Conservation (phyloP, 2,113 vertebrate genomes). For the Polypterus senegalus region DNA sequence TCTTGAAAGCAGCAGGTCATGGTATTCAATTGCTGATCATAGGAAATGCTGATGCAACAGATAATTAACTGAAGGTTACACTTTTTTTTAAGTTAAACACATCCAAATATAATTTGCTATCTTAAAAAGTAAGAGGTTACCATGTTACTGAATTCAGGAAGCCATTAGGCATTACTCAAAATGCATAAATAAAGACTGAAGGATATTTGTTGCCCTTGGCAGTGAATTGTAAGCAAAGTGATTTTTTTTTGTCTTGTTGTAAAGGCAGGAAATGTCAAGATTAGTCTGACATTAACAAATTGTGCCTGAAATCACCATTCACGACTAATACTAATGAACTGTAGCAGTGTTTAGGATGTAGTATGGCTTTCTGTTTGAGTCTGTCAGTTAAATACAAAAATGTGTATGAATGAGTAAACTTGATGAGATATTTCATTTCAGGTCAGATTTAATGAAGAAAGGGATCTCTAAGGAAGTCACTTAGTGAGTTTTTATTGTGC, state of each 20-base stretch:
- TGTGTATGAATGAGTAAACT: neutral
- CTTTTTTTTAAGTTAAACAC: too few relatives aligned
- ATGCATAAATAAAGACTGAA: neutral
- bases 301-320: neutral
- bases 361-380: neutral
- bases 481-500: too few relatives aligned
- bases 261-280: constrained; percentile 5
- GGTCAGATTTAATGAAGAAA: neutral
- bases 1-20: too few relatives aligned
- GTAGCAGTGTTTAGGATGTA: neutral
- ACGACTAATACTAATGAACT: constrained; percentile 1
- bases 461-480: too few relatives aligned
- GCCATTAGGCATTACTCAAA: too few relatives aligned
- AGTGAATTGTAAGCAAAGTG: neutral
- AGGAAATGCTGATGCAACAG: too few relatives aligned
- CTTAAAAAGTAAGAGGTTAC: too few relatives aligned
- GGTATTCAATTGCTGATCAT: too few relatives aligned
- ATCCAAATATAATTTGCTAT: too few relatives aligned
- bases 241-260: neutral
- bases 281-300: constrained; percentile 2
- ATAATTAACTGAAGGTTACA: too few relatives aligned
- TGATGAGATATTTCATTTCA: neutral
- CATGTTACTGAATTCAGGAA: too few relatives aligned
- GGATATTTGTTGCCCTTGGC: constrained; percentile 1
- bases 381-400: neutral